Evolutionary conservation across 2,888 invertebrate genomes (phyloP).

Genomic region (Clostera curtula): DNA sequence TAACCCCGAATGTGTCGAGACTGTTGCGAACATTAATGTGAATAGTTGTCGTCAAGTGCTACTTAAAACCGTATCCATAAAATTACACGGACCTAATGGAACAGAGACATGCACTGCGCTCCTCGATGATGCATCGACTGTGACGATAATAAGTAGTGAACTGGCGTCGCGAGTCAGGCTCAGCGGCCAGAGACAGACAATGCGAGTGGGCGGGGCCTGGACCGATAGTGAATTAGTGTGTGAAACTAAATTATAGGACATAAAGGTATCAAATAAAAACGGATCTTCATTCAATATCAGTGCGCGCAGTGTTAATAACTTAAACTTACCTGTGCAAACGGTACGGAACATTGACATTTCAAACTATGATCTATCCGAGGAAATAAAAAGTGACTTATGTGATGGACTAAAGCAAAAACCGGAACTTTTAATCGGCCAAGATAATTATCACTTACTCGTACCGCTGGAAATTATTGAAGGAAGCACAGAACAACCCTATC

Average conservation of each 20-base stretch:
- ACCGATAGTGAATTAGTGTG: neutral
- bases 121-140: neutral
- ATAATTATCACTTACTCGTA: conserved; percentile 2
- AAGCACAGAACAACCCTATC: conserved; percentile 1
- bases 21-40: neutral
- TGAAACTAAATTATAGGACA: neutral
- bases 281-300: neutral
- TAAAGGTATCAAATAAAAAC: neutral
- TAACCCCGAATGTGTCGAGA: neutral
- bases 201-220: conserved; percentile 2
- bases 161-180: conserved; percentile 1
- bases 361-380: neutral
- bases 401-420: neutral
- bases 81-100: neutral
- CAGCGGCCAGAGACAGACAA: neutral
- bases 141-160: neutral
- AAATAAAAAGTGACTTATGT: neutral
- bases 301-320: neutral
- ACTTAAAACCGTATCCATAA: conserved; percentile 1
- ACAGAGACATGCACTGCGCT: neutral
- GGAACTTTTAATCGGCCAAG: conserved; percentile 3
- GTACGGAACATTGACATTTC: neutral
- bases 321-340: neutral
- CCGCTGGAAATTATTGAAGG: conserved; percentile 1
- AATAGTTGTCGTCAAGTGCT: neutral